Evolutionary conservation across 1,140 invertebrate genomes (phyloP), one percentile per base, ranked within the genome.

Genomic region (Neomicropteryx cornuta): DNA sequence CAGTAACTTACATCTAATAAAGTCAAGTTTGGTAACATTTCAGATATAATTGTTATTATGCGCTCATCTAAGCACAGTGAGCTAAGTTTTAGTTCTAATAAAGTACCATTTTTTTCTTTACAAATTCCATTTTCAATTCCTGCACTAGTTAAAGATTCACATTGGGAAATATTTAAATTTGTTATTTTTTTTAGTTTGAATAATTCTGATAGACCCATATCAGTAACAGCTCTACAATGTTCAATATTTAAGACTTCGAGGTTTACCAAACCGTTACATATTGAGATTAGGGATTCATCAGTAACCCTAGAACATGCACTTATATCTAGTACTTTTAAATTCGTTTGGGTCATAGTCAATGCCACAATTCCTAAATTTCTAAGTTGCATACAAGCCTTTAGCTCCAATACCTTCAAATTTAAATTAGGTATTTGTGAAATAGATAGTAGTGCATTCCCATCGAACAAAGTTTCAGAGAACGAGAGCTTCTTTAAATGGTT

Each of bases 1-100:
- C 80, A 83, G 41, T 73, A 76, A 38, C 75, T 76, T 23, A 83
- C 50, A 52, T 83, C 75, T 22, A 84, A 57, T 23, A 66, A 54
- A 2, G 53, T 59, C n/a, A 85, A 53, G 32, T 72, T 64, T 13
- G 70, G 69, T 36, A 79, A 54, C 44, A 58, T 66, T 52, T 67
- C 58, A 2, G 72, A 71, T 44, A 77, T 56, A 34, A 58, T 53
- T 43, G 71, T 71, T 10, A 83, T 53, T 18, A 72, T 67, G 39
- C 53, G 60, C 47, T 82, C 76, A 44, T 75, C 72, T 14, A 84
- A 56, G 45, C 71, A 68, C 40, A 77, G 56, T 46, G 70, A 72
- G 48, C 71, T 72, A 32, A 82, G 59, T 49, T 77, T 71, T 1
- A 85, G 60, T 47, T 72, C 66, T 42, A 65, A 46, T 6, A 79